Conservation (phyloP, 2,113 vertebrate species). For the Dasyurus viverrinus region DNA sequence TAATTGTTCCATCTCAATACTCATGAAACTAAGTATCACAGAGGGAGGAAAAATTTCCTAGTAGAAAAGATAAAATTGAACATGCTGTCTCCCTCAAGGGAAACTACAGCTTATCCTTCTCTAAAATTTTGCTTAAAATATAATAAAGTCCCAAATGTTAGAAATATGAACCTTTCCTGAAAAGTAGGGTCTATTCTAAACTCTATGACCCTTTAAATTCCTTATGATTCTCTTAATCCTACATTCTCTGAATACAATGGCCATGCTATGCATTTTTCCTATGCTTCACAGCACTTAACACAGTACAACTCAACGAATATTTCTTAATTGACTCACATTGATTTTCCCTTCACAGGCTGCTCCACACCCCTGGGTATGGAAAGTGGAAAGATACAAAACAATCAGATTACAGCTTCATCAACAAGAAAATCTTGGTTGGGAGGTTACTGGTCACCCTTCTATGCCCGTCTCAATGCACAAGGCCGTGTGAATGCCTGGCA, state of each 20-base stretch:
- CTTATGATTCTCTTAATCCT: background rate
- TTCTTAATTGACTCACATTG: background rate
- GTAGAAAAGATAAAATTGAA: background rate
- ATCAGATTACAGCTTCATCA: conserved; percentile 89
- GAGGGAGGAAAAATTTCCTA: background rate
- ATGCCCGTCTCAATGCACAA: conserved; percentile 87
- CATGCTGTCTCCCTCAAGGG: background rate
- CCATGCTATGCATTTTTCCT: background rate
- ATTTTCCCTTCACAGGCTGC: conserved; percentile 84
- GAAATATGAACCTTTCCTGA: background rate
- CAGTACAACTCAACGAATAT: background rate
- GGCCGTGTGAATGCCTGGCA: conserved; percentile 91
- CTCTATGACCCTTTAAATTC: background rate
- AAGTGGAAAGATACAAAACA: conserved; percentile 82
- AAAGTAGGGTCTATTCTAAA: background rate
- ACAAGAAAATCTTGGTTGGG: conserved; percentile 83
- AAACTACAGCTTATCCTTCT: background rate
- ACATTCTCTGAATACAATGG: background rate
- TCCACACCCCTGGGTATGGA: conserved; percentile 91
- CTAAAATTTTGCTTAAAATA: background rate
- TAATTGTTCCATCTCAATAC: background rate
- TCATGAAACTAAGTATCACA: background rate
- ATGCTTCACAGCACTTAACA: background rate
- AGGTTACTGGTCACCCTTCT: conserved; percentile 83
- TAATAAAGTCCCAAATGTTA: background rate